phyloP scores from a whole-genome alignment of 2,797 vertebrate genomes.

The Alcedo atthis region DNA sequence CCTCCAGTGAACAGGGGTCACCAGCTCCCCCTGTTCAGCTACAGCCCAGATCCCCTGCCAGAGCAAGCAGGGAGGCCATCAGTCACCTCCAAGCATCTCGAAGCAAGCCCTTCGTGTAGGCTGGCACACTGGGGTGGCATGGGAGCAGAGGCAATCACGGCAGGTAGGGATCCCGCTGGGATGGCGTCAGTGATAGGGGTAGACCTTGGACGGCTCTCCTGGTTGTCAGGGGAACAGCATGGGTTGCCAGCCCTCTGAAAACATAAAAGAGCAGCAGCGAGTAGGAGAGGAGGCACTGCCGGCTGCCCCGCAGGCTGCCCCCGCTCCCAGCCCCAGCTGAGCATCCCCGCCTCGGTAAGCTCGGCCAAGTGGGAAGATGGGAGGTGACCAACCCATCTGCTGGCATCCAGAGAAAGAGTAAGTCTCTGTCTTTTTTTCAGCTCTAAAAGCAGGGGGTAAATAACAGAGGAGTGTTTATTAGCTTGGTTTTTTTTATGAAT shows the following conservation, averaged over 20 bases:
- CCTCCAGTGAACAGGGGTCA: fast-evolving
- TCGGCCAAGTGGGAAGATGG: neutral
- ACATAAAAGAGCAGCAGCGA: constrained; percentile 57
- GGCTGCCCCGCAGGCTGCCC: constrained; percentile 10
- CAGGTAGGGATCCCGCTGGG: neutral
- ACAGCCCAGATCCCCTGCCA: neutral
- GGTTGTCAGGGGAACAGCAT: constrained; percentile 45
- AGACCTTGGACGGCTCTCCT: constrained; percentile 41
- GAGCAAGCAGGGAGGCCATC: neutral
- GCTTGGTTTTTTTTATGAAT: neutral
- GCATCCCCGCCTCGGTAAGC: neutral
- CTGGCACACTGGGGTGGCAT: fast-evolving
- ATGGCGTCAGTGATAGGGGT: neutral
- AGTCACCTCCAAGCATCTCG: neutral
- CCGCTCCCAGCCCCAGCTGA: constrained; percentile 23
- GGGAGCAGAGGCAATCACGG: neutral
- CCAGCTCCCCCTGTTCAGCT: neutral
- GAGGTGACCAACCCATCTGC: fast-evolving
- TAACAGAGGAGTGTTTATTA: neutral
- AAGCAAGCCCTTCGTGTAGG: fast-evolving
- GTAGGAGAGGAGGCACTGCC: constrained; percentile 50
- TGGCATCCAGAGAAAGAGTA: constrained; percentile 15
- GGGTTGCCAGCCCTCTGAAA: neutral
- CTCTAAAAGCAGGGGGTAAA: neutral
- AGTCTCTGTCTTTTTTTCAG: constrained; percentile 28